Percentiles rank a stretch among this genome's conserved stretches.
Evolutionary conservation across 2,113 vertebrate species (phyloP).

Genomic region (Eubucco bourcierii): DNA sequence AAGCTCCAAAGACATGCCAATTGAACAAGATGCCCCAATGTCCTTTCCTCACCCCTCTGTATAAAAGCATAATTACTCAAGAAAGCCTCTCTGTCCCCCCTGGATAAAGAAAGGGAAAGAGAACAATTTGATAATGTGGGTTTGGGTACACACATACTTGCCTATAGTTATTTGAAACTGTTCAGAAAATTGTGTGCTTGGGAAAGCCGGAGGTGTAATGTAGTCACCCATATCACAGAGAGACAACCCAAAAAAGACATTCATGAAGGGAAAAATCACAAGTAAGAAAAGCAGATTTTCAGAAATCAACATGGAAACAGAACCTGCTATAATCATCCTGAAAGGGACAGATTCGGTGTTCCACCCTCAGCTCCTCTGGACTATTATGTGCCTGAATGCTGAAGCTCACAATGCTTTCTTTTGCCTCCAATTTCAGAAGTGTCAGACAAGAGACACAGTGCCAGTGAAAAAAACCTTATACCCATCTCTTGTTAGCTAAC

Average conservation of each 20-base stretch:
- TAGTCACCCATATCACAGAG: neutral
- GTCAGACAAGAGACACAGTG: slow-evolving; percentile 72
- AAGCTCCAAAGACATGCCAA: neutral
- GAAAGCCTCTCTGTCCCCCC: neutral
- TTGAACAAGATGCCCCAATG: neutral
- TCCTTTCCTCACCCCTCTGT: neutral
- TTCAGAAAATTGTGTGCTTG: neutral
- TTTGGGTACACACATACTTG: neutral
- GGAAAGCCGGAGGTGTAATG: neutral
- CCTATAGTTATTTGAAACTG: neutral
- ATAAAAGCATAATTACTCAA: neutral
- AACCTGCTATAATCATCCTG: slow-evolving; percentile 50
- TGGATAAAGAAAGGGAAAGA: neutral
- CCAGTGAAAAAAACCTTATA: slow-evolving; percentile 52
- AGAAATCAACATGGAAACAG: slow-evolving; percentile 70
- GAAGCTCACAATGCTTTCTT: slow-evolving; percentile 52
- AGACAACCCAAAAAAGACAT: slow-evolving; percentile 18
- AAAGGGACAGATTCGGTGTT: slow-evolving; percentile 66
- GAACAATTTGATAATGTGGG: neutral
- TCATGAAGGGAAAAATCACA: slow-evolving; percentile 55
- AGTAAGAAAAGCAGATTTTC: slow-evolving; percentile 31
- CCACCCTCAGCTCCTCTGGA: slow-evolving; percentile 57
- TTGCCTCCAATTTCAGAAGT: slow-evolving; percentile 68
- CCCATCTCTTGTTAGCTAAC: slow-evolving; percentile 75
- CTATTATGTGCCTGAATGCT: slow-evolving; percentile 64